Conservation (phyloP, 2,888 invertebrate genomes). For the Aphrophora alni region DNA sequence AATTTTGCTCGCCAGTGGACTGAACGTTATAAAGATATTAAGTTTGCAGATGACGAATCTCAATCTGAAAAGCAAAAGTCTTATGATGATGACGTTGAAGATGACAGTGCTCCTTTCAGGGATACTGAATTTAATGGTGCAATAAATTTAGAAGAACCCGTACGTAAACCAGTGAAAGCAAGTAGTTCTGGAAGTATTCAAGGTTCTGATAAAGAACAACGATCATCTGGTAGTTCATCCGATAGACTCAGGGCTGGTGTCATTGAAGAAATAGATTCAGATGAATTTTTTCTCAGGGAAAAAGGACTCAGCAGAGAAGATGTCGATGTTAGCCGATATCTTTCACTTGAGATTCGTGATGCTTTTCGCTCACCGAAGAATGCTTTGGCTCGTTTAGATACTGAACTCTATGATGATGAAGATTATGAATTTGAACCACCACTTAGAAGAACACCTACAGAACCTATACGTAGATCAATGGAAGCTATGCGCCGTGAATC, state of each 20-base stretch:
- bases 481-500: conserved; percentile 34
- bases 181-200: conserved; percentile 43
- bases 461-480: conserved; percentile 38
- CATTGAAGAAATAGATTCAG: conserved; percentile 85
- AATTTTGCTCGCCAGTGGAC: conserved; percentile 63
- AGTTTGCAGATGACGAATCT: conserved; percentile 53
- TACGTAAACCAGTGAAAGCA: conserved; percentile 37
- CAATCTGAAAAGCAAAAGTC: conserved; percentile 36
- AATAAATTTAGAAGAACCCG: conserved; percentile 22
- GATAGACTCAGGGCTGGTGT: conserved; percentile 60
- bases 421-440: conserved; percentile 34
- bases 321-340: conserved; percentile 77
- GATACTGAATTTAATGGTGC: conserved; percentile 34
- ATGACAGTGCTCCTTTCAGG: conserved; percentile 35
- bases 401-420: conserved; percentile 56
- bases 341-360: conserved; percentile 80
- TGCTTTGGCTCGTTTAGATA: conserved; percentile 68
- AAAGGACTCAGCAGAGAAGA: conserved; percentile 84
- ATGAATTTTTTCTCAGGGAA: conserved; percentile 85
- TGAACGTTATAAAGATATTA: conserved; percentile 56
- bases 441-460: conserved; percentile 40
- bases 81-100: conserved; percentile 39
- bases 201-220: conserved; percentile 45
- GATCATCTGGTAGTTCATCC: conserved; percentile 47
- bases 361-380: conserved; percentile 71